Base-by-base conservation (phyloP, 2,113 vertebrate species). In the Callipepla californica region DNA sequence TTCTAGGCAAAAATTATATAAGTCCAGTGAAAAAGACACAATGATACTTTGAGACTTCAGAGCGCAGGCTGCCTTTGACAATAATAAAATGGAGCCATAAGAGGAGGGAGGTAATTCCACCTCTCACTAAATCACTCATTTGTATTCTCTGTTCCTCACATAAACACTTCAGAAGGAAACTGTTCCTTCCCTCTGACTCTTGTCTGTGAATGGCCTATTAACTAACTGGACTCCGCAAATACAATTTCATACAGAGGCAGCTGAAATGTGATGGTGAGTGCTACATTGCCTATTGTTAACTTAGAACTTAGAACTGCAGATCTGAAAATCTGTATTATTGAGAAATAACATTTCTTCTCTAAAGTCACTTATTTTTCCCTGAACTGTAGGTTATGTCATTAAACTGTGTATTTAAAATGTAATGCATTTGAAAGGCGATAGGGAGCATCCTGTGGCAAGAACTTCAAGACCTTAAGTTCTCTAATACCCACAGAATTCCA, bases 101-200 rank as follows among this genome's bases (percentile, higher is more conserved):
- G n/a, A 13, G 18, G 14, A 57, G 40, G 19, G 7, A 61, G 28
- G 5, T 79, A 67, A 89, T 93, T 61, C 74, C 13, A 44, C n/a
- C 26, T 72, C 55, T 76, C 42, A 89, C 21, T 82, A 68, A 58
- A 86, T 70, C 9, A 59, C 22, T 83, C n/a, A 79, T 92, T 74
- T 75, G 28, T 87, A 58, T 82, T 92, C 51, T 53, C 34, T 3
- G 0, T 44, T 90, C n/a, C 40, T 76, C 76, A 70, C 22, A 77
- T 21, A 82, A 93, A 81, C 51, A 57, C 62, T 94, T 92, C 28
- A 87, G 55, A 87, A 70, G 38, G 38, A 85, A 78, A 67, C 14
- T 53, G 11, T 70, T 57, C 13, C 22, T 75, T 93, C 25, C 17
- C 11, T 78, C 45, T 91, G 84, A 18, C 9, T 70, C 26, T 90